These are phyloP conservation scores for Aphodius sticticus DNA, from an alignment of 2,888 invertebrate genomes.

Conservation along the genomic window DNA sequence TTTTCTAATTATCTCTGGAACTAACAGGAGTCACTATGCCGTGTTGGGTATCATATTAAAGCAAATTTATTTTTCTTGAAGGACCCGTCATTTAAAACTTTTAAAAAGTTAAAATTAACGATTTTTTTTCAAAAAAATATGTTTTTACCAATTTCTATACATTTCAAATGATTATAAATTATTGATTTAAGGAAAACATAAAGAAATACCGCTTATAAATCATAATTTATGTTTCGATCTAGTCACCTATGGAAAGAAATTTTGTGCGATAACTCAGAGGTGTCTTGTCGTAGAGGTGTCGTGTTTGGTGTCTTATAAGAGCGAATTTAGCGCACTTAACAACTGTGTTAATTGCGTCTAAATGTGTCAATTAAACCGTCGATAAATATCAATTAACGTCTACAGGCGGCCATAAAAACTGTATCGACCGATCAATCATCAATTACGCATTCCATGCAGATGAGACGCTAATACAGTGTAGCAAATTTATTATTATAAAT, in stretches of 20 bases:
- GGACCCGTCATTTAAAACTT: neutral
- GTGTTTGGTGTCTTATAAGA: neutral
- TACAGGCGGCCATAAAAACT: neutral
- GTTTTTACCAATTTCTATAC: no score
- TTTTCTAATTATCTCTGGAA: neutral
- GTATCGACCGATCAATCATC: neutral
- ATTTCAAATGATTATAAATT: no score
- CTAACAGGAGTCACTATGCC: neutral
- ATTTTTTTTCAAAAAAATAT: no score
- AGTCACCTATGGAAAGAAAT: neutral
- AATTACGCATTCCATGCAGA: neutral
- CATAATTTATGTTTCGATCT: neutral
- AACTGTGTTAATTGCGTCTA: neutral
- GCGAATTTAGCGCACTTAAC: neutral
- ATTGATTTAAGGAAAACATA: no score
- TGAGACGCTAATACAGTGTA: neutral
- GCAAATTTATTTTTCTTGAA: neutral
- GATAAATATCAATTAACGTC: neutral
- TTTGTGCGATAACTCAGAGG: neutral
- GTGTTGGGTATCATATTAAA: neutral
- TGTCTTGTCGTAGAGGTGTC: neutral
- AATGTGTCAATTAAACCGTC: neutral
- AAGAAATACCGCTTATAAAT: no score
- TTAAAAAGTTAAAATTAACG: no score
- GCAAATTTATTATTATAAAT: neutral